Base-by-base conservation (phyloP, 2,113 vertebrate genomes). In the Petrocephalus zakoni region DNA sequence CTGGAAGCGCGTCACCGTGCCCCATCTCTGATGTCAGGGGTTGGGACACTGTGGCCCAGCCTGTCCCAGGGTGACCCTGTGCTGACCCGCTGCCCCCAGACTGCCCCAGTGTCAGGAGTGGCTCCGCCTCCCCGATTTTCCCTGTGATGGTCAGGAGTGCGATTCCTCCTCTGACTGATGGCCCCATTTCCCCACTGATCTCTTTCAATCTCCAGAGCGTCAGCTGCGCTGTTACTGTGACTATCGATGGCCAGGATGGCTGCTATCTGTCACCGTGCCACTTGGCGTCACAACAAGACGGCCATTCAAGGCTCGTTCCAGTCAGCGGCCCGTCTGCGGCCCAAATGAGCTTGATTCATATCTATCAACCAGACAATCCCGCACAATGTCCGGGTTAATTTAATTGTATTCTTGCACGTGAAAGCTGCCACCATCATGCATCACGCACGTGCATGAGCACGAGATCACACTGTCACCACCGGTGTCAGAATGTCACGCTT, bases 111-210 rank as follows among this genome's bases (percentile, higher is more conserved):
- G 87, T 88, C 90, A 87, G 21, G 82, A 55, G 58, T 22, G 56
- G 42, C 85, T 68, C 78, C 81, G 22, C 11, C 52, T 37, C 92
- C 92, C 92, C 92, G 92, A 92, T 92, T 88, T 87, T 86, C 89
- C n/a, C 88, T 6, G 21, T 25, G 55, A 83, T 5, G 75, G 34
- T 25, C 52, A 53, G 56, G 42, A 72, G 58, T 49, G 46, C 29
- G 51, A 68, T 9, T 17, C 49, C 58, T 53, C 93, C 93, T 93
- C 92, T 92, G 93, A 83, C 19, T 84, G 52, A 94, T 94, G 92
- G 89, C 88, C 90, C 93, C 94, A 93, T 95, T 93, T 93, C 90
- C 91, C 91, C 90, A 93, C 89, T 88, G 90, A 94, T 95, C 91
- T 91, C 91, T 88, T 94, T 90, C 91, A 92, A 91, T 93, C 92